A percentile compares a stretch with the other conserved stretches of the same genome.
Evolutionary conservation across 1,140 invertebrate genomes (phyloP).

Genomic region (Temnothorax nylanderi): DNA sequence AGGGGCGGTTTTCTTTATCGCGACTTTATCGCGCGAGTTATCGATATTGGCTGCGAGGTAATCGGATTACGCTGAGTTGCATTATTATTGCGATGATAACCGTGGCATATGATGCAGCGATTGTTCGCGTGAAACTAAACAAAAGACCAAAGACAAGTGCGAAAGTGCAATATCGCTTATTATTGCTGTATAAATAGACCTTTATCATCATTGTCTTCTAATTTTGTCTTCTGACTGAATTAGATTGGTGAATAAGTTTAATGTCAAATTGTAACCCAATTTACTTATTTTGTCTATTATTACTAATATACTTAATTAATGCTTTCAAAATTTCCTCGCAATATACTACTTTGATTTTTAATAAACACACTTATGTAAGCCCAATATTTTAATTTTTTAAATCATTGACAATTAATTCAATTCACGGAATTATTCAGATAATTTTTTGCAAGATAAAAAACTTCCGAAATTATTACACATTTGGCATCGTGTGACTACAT

Average conservation of each 20-base stretch:
- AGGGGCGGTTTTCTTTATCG: conserved; percentile 39
- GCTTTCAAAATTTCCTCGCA: background rate
- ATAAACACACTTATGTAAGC: too few relatives aligned
- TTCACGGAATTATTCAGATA: background rate
- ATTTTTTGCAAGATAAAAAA: background rate
- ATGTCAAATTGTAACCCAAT: background rate
- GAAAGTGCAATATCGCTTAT: conserved; percentile 47
- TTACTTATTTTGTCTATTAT: background rate
- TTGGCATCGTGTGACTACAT: too few relatives aligned
- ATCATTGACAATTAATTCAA: background rate
- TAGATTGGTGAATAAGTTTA: background rate
- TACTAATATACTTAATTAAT: background rate
- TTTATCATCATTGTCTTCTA: background rate
- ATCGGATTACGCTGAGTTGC: conserved; percentile 58
- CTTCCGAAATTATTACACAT: too few relatives aligned
- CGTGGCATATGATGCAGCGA: conserved; percentile 48
- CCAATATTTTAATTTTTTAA: background rate
- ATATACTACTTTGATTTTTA: background rate
- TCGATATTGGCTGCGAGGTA: conserved; percentile 37
- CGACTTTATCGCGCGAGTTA: background rate
- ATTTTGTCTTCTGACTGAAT: background rate
- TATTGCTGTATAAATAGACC: conserved; percentile 2
- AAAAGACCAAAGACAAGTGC: conserved; percentile 1
- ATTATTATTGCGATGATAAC: conserved; percentile 54
- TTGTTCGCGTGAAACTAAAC: conserved; percentile 47